Percentiles rank a stretch among this genome's conserved stretches.
phyloP scores from a whole-genome alignment of 2,888 invertebrate species.

The Gerosis bhagava region DNA sequence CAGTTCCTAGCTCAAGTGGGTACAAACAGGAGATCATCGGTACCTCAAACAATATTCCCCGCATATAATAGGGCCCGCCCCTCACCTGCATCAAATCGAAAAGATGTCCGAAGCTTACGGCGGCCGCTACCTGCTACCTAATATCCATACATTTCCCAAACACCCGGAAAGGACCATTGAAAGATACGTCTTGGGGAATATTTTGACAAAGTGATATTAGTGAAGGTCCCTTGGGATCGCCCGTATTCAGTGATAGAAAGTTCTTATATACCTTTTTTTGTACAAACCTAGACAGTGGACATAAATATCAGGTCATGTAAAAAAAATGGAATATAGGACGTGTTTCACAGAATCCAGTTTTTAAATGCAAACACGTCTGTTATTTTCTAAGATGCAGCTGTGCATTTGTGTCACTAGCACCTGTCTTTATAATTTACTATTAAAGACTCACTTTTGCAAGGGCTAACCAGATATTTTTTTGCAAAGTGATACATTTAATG shows the following conservation, averaged over 20 bases:
- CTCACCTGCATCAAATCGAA: not conserved
- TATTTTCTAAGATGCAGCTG: no score
- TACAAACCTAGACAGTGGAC: not conserved
- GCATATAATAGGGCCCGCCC: no score
- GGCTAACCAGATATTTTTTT: no score
- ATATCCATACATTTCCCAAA: constrained; percentile 16
- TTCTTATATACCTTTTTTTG: not conserved
- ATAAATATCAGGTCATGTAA: no score
- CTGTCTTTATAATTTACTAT: no score
- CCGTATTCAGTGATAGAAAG: not conserved
- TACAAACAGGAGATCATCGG: not conserved
- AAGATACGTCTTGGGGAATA: constrained; percentile 22
- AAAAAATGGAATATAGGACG: no score
- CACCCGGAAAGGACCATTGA: constrained; percentile 20
- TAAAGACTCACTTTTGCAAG: no score
- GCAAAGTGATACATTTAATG: no score
- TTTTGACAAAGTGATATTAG: constrained; percentile 29
- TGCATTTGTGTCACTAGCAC: no score
- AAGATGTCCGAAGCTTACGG: not conserved
- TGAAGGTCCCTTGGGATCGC: constrained; percentile 5
- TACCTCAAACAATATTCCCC: constrained; percentile 1
- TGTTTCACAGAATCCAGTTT: no score
- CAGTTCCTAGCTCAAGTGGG: no score
- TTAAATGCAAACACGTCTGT: no score
- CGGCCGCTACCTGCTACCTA: constrained; percentile 16